These are phyloP conservation scores for Calidris pugnax DNA, from an alignment of 2,113 vertebrate genomes.

Conservation along the genomic window DNA sequence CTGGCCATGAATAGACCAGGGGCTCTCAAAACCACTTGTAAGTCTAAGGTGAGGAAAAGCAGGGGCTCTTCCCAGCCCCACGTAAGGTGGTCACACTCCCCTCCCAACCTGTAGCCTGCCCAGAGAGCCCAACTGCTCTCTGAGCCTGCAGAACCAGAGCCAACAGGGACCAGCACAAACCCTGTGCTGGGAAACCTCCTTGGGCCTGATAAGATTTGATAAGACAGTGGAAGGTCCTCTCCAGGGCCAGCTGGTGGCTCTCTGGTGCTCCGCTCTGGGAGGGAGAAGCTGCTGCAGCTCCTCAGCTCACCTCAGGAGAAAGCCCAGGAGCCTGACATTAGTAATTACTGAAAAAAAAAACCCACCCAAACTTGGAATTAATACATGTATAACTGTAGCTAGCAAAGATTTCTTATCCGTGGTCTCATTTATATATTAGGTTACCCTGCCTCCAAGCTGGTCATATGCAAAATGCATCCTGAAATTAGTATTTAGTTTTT, in stretches of 20 bases:
- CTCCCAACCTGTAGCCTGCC: not conserved
- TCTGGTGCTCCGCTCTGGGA: not conserved
- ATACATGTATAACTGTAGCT: not conserved
- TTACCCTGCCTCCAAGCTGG: not conserved
- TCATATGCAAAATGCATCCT: not conserved
- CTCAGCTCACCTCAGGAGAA: not conserved
- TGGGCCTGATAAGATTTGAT: not conserved
- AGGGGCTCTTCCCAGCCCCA: not conserved
- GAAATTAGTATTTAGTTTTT: not conserved
- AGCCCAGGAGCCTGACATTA: not conserved
- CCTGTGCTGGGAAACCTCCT: not conserved
- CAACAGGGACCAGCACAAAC: not conserved
- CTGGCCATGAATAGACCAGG: not conserved
- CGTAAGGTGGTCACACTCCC: fast-evolving
- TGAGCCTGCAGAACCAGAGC: not conserved
- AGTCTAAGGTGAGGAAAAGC: not conserved
- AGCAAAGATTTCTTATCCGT: not conserved
- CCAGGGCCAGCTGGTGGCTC: fast-evolving
- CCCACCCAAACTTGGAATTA: not conserved
- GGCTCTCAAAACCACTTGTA: not conserved
- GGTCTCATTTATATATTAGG: not conserved
- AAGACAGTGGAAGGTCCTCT: not conserved
- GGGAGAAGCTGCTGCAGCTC: not conserved
- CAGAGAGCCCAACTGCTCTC: not conserved
- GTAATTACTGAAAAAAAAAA: not conserved